A percentile compares a stretch with the other conserved stretches of the same genome.
phyloP scores from a whole-genome alignment of 2,888 invertebrate genomes.

The Netelia virgata region DNA sequence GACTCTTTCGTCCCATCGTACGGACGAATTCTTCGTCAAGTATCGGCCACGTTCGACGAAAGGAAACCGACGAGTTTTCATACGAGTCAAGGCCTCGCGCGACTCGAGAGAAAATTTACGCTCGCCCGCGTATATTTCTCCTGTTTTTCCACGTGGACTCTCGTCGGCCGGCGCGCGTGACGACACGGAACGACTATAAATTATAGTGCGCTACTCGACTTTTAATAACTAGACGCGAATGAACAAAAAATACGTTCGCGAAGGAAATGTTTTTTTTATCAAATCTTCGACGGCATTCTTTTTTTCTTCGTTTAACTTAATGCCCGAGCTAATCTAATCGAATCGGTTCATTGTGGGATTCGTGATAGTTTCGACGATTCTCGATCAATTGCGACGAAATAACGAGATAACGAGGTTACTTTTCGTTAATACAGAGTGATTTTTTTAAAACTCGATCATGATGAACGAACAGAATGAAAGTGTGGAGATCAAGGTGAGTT shows the following conservation, averaged over 20 bases:
- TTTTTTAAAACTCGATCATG: constrained; percentile 28
- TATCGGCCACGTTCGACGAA: constrained; percentile 23
- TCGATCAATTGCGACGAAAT: neutral
- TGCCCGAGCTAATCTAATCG: neutral
- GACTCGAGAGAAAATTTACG: neutral
- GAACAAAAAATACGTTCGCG: neutral
- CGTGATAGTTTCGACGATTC: neutral
- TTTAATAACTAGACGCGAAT: neutral
- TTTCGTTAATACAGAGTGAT: neutral
- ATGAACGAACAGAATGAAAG: constrained; percentile 63
- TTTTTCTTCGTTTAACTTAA: neutral
- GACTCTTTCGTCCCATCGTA: constrained; percentile 1
- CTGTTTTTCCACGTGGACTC: constrained; percentile 34
- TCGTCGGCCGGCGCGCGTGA: neutral
- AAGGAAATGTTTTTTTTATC: neutral
- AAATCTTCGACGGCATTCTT: neutral
- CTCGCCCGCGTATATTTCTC: neutral
- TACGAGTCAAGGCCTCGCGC: constrained; percentile 38
- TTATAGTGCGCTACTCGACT: neutral
- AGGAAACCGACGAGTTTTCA: constrained; percentile 19
- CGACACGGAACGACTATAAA: neutral
- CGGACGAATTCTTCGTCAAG: neutral
- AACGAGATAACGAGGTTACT: neutral
- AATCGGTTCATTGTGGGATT: neutral
- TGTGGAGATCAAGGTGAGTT: constrained; percentile 61